These are phyloP conservation scores for Halictus quadricinctus DNA, from an alignment of 2,888 invertebrate species.

Conservation along the genomic window DNA sequence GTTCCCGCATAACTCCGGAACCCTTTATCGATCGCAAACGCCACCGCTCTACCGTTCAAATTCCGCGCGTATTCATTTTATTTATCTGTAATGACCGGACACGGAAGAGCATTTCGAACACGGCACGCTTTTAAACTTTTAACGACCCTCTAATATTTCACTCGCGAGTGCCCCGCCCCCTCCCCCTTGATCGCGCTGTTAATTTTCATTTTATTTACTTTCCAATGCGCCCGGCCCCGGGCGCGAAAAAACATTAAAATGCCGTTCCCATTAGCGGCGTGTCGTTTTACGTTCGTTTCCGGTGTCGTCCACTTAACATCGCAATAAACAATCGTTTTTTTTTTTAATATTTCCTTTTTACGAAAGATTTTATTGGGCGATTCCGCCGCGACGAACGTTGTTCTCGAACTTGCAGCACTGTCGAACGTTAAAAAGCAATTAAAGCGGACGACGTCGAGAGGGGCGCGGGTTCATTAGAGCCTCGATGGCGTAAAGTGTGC, in stretches of 20 bases:
- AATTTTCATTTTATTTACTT: background rate
- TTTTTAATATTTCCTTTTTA: background rate
- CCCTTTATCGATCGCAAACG: background rate
- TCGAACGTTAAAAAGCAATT: constrained; percentile 4
- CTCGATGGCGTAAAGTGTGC: background rate
- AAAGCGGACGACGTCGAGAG: background rate
- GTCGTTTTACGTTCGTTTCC: constrained; percentile 6
- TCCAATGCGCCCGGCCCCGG: background rate
- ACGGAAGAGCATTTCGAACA: constrained; percentile 3
- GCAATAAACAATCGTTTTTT: background rate
- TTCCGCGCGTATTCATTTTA: background rate
- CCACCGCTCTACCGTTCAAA: background rate
- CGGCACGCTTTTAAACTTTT: constrained; percentile 8
- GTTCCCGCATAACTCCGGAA: background rate
- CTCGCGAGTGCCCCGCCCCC: too few relatives aligned
- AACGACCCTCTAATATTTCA: constrained; percentile 16
- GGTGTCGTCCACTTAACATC: background rate
- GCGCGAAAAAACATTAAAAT: background rate
- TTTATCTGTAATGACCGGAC: background rate
- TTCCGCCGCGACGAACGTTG: background rate
- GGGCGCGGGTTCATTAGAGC: background rate
- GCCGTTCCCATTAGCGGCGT: background rate
- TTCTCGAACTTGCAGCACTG: background rate
- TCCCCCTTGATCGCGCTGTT: background rate
- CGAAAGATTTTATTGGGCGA: background rate